Percentiles rank a stretch among this genome's conserved stretches.
Conservation (phyloP, 1,140 invertebrate genomes). For the Papilio xuthus region DNA sequence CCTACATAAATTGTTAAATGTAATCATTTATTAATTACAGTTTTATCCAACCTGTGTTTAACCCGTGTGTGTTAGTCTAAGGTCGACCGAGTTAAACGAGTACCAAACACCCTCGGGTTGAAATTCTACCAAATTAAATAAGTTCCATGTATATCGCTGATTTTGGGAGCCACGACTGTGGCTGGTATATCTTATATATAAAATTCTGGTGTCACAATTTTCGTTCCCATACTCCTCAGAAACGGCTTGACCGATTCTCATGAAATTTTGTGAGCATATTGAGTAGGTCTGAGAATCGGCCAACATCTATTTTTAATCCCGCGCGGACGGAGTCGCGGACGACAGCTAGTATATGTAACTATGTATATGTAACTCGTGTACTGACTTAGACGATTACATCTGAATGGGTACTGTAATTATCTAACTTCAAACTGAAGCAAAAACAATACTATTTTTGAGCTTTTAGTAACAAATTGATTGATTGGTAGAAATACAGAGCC, state of each 20-base stretch:
- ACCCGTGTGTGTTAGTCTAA: too few species aligned
- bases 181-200: too few species aligned
- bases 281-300: too few species aligned
- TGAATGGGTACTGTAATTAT: background rate
- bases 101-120: background rate
- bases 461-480: background rate
- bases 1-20: background rate
- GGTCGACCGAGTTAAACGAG: background rate
- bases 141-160: background rate
- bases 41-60: too few species aligned
- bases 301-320: too few species aligned
- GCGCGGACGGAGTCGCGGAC: too few species aligned
- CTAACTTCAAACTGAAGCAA: background rate
- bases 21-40: background rate
- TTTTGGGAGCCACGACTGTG: background rate
- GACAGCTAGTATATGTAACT: too few species aligned
- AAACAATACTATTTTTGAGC: background rate
- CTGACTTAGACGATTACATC: too few species aligned
- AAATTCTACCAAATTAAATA: background rate
- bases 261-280: too few species aligned
- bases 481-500: background rate
- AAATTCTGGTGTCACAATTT: too few species aligned
- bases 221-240: too few species aligned
- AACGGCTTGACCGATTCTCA: too few species aligned
- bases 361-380: background rate